phyloP scores from a whole-genome alignment of 2,888 invertebrate species.

The Camponotus fellah region DNA sequence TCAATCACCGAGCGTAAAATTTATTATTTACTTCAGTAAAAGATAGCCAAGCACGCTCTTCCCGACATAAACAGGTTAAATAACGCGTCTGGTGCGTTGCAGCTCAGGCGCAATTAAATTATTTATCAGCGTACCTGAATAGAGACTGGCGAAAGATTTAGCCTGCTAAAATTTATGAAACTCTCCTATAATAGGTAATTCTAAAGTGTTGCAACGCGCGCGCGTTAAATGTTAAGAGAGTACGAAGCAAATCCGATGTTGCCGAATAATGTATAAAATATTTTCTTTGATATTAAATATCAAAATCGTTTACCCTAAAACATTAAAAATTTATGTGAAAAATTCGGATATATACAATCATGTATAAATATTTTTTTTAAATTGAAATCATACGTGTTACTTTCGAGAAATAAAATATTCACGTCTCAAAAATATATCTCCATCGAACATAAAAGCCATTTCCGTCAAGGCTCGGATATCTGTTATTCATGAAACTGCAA shows the following conservation, averaged over 20 bases:
- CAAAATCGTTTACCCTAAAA: neutral
- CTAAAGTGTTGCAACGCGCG: constrained; percentile 19
- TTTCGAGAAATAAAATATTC: constrained; percentile 12
- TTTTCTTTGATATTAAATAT: neutral
- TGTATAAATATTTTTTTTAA: neutral
- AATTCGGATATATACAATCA: neutral
- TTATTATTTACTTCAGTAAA: constrained; percentile 58
- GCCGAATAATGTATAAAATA: constrained; percentile 20
- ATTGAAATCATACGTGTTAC: neutral
- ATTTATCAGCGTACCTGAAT: constrained; percentile 36
- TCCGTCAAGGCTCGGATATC: neutral
- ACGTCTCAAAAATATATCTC: neutral
- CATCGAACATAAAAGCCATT: neutral
- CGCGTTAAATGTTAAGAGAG: constrained; percentile 36
- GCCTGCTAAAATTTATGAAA: constrained; percentile 48
- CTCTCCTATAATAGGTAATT: constrained; percentile 38
- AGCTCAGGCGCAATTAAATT: constrained; percentile 43
- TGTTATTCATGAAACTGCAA: neutral
- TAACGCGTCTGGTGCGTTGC: constrained; percentile 37
- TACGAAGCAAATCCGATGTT: neutral
- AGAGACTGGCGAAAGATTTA: constrained; percentile 48
- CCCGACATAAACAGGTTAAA: constrained; percentile 56
- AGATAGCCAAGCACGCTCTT: constrained; percentile 5
- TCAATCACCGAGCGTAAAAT: constrained; percentile 51
- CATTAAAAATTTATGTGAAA: constrained; percentile 16